phyloP scores from a whole-genome alignment of 2,888 invertebrate genomes.

The Drosophila nigritarsus region DNA sequence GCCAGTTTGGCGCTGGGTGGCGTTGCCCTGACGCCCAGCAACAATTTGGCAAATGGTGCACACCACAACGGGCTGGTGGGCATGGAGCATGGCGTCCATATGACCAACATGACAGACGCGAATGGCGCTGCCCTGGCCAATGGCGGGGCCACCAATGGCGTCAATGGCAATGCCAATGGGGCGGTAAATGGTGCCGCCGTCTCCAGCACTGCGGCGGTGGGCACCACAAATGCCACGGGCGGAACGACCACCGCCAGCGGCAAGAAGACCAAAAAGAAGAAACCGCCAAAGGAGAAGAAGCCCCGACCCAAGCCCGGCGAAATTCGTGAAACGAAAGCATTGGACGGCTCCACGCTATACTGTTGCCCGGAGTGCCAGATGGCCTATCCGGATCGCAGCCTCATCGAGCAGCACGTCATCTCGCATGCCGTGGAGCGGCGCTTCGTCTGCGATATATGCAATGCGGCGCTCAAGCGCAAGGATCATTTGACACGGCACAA shows the following conservation, averaged over 20 bases:
- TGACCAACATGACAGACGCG: slow-evolving; percentile 82
- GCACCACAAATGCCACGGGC: slow-evolving; percentile 85
- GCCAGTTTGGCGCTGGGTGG: slow-evolving; percentile 84
- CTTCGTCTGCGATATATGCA: slow-evolving; percentile 95
- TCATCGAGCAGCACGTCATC: slow-evolving; percentile 93
- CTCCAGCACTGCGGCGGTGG: slow-evolving; percentile 85
- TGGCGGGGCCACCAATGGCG: slow-evolving; percentile 63
- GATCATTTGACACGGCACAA: slow-evolving; percentile 95
- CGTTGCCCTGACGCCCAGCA: slow-evolving; percentile 80
- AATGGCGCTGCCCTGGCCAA: slow-evolving; percentile 66
- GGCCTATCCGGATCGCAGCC: slow-evolving; percentile 94
- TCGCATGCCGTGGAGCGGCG: slow-evolving; percentile 94
- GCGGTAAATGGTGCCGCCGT: slow-evolving; percentile 74
- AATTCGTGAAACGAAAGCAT: slow-evolving; percentile 87
- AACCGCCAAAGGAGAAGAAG: slow-evolving; percentile 90
- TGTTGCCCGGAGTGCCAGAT: slow-evolving; percentile 96
- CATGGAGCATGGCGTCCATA: slow-evolving; percentile 82
- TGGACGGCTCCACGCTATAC: slow-evolving; percentile 93
- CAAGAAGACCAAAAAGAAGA: slow-evolving; percentile 86
- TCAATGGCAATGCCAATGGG: slow-evolving; percentile 68
- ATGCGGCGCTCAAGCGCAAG: slow-evolving; percentile 94
- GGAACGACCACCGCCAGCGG: slow-evolving; percentile 81
- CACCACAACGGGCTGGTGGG: slow-evolving; percentile 82
- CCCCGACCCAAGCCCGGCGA: slow-evolving; percentile 89
- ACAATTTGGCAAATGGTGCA: slow-evolving; percentile 75